Evolutionary conservation across 2,797 vertebrate species (phyloP).

Genomic region (Hydrophis major): DNA sequence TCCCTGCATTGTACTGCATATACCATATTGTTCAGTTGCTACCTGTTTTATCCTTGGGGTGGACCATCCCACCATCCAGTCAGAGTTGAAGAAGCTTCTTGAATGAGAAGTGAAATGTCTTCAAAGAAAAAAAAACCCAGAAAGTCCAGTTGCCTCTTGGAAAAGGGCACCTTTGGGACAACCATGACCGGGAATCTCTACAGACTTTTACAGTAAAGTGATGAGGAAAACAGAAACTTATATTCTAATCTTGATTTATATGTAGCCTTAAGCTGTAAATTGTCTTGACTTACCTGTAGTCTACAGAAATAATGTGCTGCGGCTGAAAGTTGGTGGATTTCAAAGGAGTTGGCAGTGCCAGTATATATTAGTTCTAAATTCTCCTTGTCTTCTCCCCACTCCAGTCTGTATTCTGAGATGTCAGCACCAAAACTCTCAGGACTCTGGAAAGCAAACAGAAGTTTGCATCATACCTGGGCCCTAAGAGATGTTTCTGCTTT

Average conservation of each 20-base stretch:
- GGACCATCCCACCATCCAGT: too few species aligned
- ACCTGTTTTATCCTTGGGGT: too few species aligned
- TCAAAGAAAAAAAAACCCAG: too few species aligned
- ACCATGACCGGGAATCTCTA: too few species aligned
- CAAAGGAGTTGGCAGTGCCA: slow-evolving; percentile 84
- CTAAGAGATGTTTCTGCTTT: slow-evolving; percentile 12
- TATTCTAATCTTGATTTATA: neutral
- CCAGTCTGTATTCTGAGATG: slow-evolving; percentile 92
- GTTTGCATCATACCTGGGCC: neutral
- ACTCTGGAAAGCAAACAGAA: slow-evolving; percentile 76
- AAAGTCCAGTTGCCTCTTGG: too few species aligned
- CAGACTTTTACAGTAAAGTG: neutral
- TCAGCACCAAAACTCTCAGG: slow-evolving; percentile 89
- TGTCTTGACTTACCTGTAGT: slow-evolving; percentile 81
- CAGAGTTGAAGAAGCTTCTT: too few species aligned
- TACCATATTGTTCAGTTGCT: too few species aligned
- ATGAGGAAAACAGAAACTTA: neutral
- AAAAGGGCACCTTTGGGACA: too few species aligned
- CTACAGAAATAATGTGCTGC: slow-evolving; percentile 90
- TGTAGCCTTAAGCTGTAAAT: neutral
- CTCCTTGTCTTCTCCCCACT: slow-evolving; percentile 89
- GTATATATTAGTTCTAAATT: slow-evolving; percentile 86
- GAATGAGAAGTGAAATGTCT: too few species aligned
- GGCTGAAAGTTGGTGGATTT: slow-evolving; percentile 83
- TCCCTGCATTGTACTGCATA: too few species aligned